These are phyloP conservation scores for Platichthys stellatus DNA, from an alignment of 2,113 vertebrate species.

Conservation along the genomic window DNA sequence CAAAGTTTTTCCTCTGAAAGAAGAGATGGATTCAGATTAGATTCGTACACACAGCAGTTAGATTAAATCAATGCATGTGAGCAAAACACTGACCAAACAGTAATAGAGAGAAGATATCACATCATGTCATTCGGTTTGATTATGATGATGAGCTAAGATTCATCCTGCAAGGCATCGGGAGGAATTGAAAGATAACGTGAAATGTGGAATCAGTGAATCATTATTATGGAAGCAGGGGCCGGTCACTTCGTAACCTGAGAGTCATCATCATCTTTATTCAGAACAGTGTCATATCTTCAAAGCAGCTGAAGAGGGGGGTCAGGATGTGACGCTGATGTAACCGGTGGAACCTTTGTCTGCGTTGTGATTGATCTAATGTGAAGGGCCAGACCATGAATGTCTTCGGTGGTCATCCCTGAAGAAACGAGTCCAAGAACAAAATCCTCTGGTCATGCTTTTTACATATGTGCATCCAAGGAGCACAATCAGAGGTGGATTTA, in stretches of 20 bases:
- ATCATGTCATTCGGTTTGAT: not conserved
- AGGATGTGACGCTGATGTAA: constrained; percentile 43
- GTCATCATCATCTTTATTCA: not conserved
- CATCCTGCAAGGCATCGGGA: not conserved
- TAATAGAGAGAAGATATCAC: not conserved
- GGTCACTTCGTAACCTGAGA: too few species aligned
- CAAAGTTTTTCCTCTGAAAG: constrained; percentile 60
- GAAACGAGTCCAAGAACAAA: too few species aligned
- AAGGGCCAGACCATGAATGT: too few species aligned
- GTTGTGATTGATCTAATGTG: not conserved
- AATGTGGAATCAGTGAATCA: too few species aligned
- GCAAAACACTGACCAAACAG: constrained; percentile 1
- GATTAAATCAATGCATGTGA: constrained; percentile 17
- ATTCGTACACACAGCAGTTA: constrained; percentile 4
- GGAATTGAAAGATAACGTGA: not conserved
- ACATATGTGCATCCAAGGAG: too few species aligned
- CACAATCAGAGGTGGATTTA: too few species aligned
- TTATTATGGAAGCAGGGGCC: too few species aligned
- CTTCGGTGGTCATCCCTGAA: too few species aligned
- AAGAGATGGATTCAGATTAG: constrained; percentile 42
- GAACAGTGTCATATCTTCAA: constrained; percentile 6
- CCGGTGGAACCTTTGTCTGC: constrained; percentile 23
- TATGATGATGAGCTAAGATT: not conserved
- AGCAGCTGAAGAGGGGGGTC: constrained; percentile 36
- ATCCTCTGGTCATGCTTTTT: too few species aligned